These are phyloP conservation scores for Melanerpes formicivorus DNA, from an alignment of 2,113 vertebrate species.

Conservation along the genomic window DNA sequence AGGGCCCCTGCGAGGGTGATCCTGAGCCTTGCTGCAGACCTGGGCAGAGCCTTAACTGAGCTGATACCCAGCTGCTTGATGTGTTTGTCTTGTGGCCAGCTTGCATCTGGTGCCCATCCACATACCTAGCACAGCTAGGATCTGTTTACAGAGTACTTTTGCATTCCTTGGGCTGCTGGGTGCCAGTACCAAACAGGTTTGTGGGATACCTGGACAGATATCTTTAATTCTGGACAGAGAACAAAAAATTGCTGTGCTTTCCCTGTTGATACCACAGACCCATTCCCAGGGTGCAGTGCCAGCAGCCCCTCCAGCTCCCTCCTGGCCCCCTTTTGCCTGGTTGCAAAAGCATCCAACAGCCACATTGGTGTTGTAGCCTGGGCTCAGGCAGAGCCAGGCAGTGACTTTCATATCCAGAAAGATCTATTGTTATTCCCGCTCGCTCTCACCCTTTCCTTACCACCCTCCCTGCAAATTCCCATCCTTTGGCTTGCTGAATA, in stretches of 20 bases:
- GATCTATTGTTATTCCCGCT: background rate
- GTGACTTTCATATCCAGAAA: background rate
- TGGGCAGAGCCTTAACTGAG: background rate
- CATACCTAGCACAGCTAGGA: background rate
- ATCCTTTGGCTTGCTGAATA: background rate
- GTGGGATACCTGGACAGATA: background rate
- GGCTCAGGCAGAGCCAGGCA: background rate
- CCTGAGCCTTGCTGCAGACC: background rate
- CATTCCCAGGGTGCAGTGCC: background rate
- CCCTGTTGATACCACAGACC: rapidly evolving
- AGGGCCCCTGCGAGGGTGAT: background rate
- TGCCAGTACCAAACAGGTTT: background rate
- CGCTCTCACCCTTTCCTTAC: background rate
- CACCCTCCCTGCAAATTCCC: background rate
- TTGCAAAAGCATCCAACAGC: background rate
- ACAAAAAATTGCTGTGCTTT: background rate
- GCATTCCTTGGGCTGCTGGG: background rate
- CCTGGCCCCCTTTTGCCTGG: background rate
- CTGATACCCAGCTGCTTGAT: background rate
- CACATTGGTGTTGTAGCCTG: background rate
- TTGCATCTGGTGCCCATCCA: background rate
- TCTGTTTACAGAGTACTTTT: background rate
- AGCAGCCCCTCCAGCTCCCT: background rate
- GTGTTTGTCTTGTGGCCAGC: background rate
- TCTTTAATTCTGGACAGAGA: background rate